These are phyloP conservation scores for Indicator indicator DNA, from an alignment of 2,113 vertebrate genomes.

Conservation along the genomic window DNA sequence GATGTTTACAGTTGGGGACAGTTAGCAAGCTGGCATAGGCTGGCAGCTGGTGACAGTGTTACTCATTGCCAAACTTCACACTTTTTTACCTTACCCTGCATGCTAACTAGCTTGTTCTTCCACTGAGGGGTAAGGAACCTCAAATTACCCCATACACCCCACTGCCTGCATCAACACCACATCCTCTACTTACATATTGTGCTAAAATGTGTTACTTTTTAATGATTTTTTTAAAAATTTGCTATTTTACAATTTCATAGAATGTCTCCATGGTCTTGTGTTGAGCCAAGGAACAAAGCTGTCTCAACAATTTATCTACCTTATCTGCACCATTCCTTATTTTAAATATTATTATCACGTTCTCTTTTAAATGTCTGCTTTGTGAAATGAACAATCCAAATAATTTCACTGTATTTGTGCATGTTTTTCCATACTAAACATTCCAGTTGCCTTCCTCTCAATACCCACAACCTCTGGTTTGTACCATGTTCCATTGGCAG, in stretches of 20 bases:
- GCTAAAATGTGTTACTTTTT: background rate
- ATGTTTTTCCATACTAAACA: background rate
- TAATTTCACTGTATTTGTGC: background rate
- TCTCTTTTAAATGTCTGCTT: background rate
- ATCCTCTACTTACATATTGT: background rate
- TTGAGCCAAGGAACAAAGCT: background rate
- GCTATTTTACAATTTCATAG: background rate
- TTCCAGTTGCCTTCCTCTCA: background rate
- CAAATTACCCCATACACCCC: background rate
- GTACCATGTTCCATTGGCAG: background rate
- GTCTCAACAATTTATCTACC: background rate
- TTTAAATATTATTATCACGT: background rate
- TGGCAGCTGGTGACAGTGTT: background rate
- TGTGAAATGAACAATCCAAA: background rate
- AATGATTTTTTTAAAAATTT: background rate
- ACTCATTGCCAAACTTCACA: background rate
- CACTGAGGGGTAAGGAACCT: background rate
- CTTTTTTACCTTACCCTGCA: background rate
- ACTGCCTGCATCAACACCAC: fast-evolving
- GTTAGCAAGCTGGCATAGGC: background rate
- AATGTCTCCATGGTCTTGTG: background rate
- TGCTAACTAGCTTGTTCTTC: background rate
- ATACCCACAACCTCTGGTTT: background rate
- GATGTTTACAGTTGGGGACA: background rate
- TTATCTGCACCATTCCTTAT: background rate